These are phyloP conservation scores for Tricholauxania praeusta DNA, from an alignment of 2,888 invertebrate genomes.

Conservation along the genomic window DNA sequence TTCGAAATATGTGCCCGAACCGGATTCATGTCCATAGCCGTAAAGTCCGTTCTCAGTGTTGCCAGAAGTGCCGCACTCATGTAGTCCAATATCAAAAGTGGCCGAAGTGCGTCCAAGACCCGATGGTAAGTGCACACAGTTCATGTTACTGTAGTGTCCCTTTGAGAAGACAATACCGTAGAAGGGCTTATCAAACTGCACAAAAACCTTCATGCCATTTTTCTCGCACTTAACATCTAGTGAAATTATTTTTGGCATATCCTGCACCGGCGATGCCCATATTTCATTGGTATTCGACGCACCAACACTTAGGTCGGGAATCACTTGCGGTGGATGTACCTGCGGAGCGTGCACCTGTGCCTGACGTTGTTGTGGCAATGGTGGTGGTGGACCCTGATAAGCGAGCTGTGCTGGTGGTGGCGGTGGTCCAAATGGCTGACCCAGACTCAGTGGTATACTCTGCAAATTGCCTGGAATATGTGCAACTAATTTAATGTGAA, in stretches of 20 bases:
- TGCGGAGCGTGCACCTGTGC: constrained; percentile 57
- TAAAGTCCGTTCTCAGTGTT: constrained; percentile 91
- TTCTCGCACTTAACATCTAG: constrained; percentile 95
- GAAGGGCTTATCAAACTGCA: constrained; percentile 95
- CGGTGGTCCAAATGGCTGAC: constrained; percentile 71
- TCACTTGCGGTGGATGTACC: constrained; percentile 55
- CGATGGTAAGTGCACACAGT: constrained; percentile 91
- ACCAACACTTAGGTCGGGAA: constrained; percentile 63
- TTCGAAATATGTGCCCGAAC: constrained; percentile 93
- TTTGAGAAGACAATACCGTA: constrained; percentile 96
- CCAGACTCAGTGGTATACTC: constrained; percentile 67
- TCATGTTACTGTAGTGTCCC: constrained; percentile 92
- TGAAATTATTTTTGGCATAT: constrained; percentile 94
- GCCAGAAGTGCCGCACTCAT: constrained; percentile 92
- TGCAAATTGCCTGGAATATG: constrained; percentile 62
- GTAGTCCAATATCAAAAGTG: constrained; percentile 91
- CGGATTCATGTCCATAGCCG: constrained; percentile 88
- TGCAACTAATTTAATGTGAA: constrained; percentile 20
- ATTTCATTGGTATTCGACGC: constrained; percentile 75
- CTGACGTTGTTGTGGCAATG: constrained; percentile 55
- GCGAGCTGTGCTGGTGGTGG: constrained; percentile 71
- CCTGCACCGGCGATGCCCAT: constrained; percentile 87
- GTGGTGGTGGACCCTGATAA: constrained; percentile 81
- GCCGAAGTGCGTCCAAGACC: constrained; percentile 88
- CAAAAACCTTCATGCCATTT: constrained; percentile 91